phyloP scores from a whole-genome alignment of 2,113 vertebrate genomes.

The Poeciliopsis occidentalis region DNA sequence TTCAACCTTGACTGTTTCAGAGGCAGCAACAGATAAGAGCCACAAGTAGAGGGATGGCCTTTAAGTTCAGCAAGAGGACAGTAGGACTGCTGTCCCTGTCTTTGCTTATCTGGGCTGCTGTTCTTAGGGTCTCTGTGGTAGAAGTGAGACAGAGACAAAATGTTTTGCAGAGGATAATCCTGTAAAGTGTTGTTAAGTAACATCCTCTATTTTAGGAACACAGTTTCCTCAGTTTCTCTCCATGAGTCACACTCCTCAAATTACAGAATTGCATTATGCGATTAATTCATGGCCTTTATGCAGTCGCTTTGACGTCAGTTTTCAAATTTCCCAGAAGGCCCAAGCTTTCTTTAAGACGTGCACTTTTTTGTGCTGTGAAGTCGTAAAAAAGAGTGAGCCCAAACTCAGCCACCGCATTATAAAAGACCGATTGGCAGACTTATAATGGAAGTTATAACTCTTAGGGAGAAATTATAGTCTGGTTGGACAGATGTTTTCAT shows the following conservation, averaged over 20 bases:
- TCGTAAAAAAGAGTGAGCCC: too few species aligned
- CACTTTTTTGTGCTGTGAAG: background rate
- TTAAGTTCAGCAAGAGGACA: constrained; percentile 19
- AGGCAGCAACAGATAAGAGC: constrained; percentile 44
- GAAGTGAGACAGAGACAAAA: background rate
- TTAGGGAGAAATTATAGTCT: too few species aligned
- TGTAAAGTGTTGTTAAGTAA: background rate
- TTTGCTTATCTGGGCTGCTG: constrained; percentile 26
- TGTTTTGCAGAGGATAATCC: background rate
- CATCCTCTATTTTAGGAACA: background rate
- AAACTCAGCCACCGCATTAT: too few species aligned
- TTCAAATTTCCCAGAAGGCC: too few species aligned
- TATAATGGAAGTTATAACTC: too few species aligned
- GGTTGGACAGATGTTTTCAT: too few species aligned
- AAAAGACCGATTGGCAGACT: too few species aligned
- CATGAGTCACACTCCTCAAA: background rate
- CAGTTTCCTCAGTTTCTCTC: background rate
- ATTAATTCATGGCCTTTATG: background rate
- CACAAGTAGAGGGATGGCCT: constrained; percentile 20
- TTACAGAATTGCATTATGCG: background rate
- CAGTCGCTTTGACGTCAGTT: background rate
- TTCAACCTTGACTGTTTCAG: constrained; percentile 53
- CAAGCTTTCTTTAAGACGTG: background rate
- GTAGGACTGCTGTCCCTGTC: constrained; percentile 1
- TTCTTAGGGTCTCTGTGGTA: background rate